Conservation (phyloP, 2,888 invertebrate genomes). For the Cistogaster globosa region DNA sequence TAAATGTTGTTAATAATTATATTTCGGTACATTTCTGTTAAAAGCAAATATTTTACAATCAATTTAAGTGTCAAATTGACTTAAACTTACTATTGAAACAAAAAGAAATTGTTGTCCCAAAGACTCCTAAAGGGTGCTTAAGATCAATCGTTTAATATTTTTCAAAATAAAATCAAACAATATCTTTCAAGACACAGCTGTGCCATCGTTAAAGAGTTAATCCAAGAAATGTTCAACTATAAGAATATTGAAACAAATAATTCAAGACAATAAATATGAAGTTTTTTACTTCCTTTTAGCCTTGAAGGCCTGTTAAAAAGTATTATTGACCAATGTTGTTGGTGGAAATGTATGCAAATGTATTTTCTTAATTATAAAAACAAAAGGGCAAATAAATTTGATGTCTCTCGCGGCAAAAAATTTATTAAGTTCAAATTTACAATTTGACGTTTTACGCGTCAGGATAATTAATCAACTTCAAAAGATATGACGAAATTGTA, state of each 20-base stretch:
- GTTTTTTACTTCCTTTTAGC: background rate
- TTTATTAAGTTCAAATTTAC: slow-evolving; percentile 50
- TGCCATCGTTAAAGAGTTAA: slow-evolving; percentile 22
- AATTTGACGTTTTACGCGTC: slow-evolving; percentile 69
- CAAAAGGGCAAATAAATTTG: slow-evolving; percentile 39
- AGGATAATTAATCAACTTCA: slow-evolving; percentile 80
- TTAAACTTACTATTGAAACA: slow-evolving; percentile 20
- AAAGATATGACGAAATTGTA: slow-evolving; percentile 77
- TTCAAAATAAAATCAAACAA: slow-evolving; percentile 43
- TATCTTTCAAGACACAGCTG: slow-evolving; percentile 57
- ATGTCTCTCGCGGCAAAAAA: slow-evolving; percentile 1
- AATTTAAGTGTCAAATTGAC: slow-evolving; percentile 49
- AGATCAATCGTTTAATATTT: slow-evolving; percentile 57
- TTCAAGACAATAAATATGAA: background rate
- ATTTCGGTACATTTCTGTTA: background rate
- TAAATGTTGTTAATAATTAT: background rate
- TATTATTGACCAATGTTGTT: slow-evolving; percentile 39
- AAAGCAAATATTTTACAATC: slow-evolving; percentile 25
- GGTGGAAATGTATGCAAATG: slow-evolving; percentile 1
- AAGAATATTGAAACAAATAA: background rate
- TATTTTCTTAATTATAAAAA: slow-evolving; percentile 48
- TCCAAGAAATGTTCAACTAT: background rate
- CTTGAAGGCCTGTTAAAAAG: slow-evolving; percentile 33
- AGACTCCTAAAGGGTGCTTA: slow-evolving; percentile 1
- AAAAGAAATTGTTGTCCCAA: background rate